Evolutionary conservation across 2,113 vertebrate species (phyloP).

Genomic region (Lophochroa leadbeateri): DNA sequence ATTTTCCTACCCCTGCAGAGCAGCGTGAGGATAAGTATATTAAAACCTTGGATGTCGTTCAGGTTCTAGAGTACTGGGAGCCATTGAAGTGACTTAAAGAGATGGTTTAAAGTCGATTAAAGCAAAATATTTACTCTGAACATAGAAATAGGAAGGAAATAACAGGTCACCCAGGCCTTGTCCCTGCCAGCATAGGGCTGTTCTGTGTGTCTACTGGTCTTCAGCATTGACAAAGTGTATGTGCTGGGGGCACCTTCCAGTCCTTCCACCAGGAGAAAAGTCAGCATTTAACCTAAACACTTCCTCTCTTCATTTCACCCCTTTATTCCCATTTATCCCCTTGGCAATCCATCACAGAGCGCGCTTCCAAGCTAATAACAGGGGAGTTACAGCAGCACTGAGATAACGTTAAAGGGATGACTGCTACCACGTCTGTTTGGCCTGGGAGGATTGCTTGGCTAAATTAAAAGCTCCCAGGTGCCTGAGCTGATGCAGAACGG

Average conservation of each 20-base stretch:
- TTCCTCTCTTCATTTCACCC: background rate
- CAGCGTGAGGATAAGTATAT: background rate
- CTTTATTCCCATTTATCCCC: background rate
- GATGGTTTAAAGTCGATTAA: slow-evolving; percentile 12
- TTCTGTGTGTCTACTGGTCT: background rate
- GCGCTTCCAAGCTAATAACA: background rate
- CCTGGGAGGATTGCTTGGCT: background rate
- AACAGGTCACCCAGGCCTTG: background rate
- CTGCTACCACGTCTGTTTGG: background rate
- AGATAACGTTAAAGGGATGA: background rate
- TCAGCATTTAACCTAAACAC: background rate
- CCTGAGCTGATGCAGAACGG: background rate
- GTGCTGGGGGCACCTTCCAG: background rate
- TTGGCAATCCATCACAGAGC: background rate
- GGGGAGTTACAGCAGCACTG: background rate
- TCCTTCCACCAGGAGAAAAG: background rate
- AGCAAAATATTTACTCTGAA: background rate
- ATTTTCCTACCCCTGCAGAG: background rate
- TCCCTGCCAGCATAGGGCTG: background rate
- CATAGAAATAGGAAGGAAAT: background rate
- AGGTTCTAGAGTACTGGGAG: background rate
- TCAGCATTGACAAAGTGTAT: background rate
- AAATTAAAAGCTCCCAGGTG: slow-evolving; percentile 7
- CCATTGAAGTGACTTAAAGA: background rate
- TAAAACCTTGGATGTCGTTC: background rate